A percentile compares a stretch with the other conserved stretches of the same genome.
Conservation (phyloP, 2,888 invertebrate genomes). For the Chrysomela aeneicollis region DNA sequence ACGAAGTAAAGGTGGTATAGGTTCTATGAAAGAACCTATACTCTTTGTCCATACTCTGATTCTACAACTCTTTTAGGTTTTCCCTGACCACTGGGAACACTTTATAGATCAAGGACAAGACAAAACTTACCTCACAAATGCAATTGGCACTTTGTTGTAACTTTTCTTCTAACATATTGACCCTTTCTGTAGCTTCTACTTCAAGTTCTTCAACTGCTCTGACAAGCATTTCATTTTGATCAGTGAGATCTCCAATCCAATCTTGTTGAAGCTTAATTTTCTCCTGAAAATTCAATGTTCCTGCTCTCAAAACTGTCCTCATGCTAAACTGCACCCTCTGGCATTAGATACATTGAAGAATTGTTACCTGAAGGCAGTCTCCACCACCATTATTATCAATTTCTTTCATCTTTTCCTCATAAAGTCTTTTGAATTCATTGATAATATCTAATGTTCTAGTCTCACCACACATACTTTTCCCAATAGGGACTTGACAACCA, state of each 20-base stretch:
- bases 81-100: no score
- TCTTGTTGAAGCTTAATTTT: constrained; percentile 70
- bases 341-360: neutral
- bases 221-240: constrained; percentile 74
- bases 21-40: no score
- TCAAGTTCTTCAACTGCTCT: constrained; percentile 74
- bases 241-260: constrained; percentile 73
- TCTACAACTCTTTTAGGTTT: no score
- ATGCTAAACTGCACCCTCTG: neutral
- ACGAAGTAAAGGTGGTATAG: no score
- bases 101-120: constrained; percentile 9
- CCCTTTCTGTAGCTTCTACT: constrained; percentile 68
- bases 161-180: constrained; percentile 66
- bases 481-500: constrained; percentile 46
- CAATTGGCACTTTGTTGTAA: constrained; percentile 60
- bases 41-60: no score
- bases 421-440: constrained; percentile 68
- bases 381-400: constrained; percentile 65
- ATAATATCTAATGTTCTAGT: constrained; percentile 64
- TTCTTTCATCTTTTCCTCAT: constrained; percentile 68
- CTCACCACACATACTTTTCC: constrained; percentile 53
- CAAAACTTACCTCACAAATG: constrained; percentile 56
- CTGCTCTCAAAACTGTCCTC: neutral
- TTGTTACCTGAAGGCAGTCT: constrained; percentile 55
- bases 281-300: constrained; percentile 61